Conservation (phyloP, 2,888 invertebrate species). For the Argyresthia albistria region DNA sequence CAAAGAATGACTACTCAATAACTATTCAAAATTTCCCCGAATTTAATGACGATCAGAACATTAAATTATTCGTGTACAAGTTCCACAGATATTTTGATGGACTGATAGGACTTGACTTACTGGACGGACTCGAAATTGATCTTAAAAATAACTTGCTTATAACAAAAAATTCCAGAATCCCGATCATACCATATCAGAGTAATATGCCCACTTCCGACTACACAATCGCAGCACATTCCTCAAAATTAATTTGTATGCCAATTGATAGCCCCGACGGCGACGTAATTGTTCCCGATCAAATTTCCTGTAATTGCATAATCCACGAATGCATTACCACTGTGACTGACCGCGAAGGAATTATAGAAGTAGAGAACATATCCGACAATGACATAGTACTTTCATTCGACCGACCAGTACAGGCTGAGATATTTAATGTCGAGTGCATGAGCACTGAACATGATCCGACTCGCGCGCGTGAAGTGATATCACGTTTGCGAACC, state of each 20-base stretch:
- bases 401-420: constrained; percentile 8
- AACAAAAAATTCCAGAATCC: background rate
- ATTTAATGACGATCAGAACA: background rate
- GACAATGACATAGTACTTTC: constrained; percentile 11
- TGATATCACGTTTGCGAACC: constrained; percentile 10
- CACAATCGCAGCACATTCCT: constrained; percentile 15
- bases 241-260: constrained; percentile 15
- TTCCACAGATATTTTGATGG: background rate
- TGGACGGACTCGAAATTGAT: background rate
- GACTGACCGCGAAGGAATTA: constrained; percentile 10
- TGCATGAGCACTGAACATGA: constrained; percentile 3
- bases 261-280: constrained; percentile 14
- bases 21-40: background rate
- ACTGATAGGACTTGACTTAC: background rate
- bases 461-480: background rate
- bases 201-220: constrained; percentile 18
- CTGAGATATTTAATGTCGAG: constrained; percentile 8
- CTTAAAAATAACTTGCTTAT: background rate
- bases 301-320: constrained; percentile 15
- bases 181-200: constrained; percentile 11
- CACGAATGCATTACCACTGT: constrained; percentile 15
- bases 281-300: constrained; percentile 12
- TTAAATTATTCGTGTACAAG: background rate
- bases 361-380: constrained; percentile 16
- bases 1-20: background rate